phyloP scores from a whole-genome alignment of 1,140 invertebrate genomes.

The Lepidurus couesii region DNA sequence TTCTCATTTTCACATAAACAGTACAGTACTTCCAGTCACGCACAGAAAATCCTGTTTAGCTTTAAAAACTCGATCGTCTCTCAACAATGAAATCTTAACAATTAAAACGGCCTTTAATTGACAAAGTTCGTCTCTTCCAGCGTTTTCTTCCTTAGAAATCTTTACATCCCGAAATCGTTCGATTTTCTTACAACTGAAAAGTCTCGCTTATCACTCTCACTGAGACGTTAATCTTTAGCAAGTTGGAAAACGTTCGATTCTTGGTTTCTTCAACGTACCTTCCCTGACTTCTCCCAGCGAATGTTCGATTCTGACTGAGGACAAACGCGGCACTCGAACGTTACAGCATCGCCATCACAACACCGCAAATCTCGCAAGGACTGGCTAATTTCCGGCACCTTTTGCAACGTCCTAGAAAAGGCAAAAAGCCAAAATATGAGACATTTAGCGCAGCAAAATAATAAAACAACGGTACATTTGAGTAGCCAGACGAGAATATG shows the following conservation, averaged over 20 bases:
- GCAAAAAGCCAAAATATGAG: conserved; percentile 23
- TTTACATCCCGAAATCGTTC: neutral
- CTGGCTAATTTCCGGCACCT: conserved; percentile 61
- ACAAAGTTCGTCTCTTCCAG: too few relatives aligned
- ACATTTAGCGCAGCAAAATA: conserved; percentile 23
- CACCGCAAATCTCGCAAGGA: conserved; percentile 68
- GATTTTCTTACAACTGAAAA: neutral
- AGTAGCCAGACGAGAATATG: neutral
- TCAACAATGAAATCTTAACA: too few relatives aligned
- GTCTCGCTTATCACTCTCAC: neutral
- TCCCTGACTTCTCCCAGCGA: conserved; percentile 72
- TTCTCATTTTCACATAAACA: too few relatives aligned
- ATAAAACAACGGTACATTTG: conserved; percentile 4
- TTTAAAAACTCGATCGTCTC: too few relatives aligned
- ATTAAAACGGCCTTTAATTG: too few relatives aligned
- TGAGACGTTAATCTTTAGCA: too few relatives aligned
- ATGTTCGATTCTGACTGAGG: conserved; percentile 56
- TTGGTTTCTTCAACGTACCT: conserved; percentile 48
- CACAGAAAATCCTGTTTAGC: too few relatives aligned
- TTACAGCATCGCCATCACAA: conserved; percentile 70
- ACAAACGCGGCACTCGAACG: conserved; percentile 64
- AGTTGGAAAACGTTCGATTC: too few relatives aligned
- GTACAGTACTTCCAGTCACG: too few relatives aligned
- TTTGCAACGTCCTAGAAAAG: conserved; percentile 60
- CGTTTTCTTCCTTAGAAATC: neutral